Evolutionary conservation across 2,113 vertebrate genomes (phyloP).

Genomic region (Natator depressus): DNA sequence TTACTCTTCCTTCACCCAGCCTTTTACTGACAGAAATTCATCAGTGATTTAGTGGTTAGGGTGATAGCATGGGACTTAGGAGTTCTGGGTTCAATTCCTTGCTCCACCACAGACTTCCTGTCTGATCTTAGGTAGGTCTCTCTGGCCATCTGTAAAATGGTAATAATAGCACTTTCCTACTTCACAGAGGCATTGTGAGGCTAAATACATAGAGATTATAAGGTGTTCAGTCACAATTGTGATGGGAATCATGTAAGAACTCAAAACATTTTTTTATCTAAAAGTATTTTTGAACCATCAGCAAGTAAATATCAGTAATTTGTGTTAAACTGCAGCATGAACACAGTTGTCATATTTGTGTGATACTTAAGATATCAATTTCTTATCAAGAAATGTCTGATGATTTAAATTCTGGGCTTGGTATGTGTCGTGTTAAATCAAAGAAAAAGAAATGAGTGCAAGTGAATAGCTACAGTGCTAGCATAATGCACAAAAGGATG

Average conservation of each 20-base stretch:
- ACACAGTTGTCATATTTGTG: background rate
- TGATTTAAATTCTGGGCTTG: background rate
- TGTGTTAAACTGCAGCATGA: background rate
- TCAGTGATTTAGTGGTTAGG: background rate
- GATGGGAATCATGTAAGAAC: background rate
- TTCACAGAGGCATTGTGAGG: background rate
- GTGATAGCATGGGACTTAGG: background rate
- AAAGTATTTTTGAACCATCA: background rate
- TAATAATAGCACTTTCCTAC: background rate
- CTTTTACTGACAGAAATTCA: too few species aligned
- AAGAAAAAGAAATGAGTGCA: too few species aligned
- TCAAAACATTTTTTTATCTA: background rate
- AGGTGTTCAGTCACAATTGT: background rate
- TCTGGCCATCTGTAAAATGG: background rate
- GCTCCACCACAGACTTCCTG: too few species aligned
- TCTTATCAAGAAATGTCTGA: background rate
- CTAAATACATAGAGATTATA: accelerated
- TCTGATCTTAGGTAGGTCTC: background rate
- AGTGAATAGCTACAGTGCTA: background rate
- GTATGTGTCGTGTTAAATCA: background rate
- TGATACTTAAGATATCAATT: background rate
- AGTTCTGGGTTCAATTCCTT: background rate
- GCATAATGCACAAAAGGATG: background rate
- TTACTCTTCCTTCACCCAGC: too few species aligned
- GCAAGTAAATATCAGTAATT: background rate